Evolutionary conservation across 1,140 invertebrate species (phyloP), one percentile per base, ranked within the genome.

Genomic region (Nilaparvata lugens): DNA sequence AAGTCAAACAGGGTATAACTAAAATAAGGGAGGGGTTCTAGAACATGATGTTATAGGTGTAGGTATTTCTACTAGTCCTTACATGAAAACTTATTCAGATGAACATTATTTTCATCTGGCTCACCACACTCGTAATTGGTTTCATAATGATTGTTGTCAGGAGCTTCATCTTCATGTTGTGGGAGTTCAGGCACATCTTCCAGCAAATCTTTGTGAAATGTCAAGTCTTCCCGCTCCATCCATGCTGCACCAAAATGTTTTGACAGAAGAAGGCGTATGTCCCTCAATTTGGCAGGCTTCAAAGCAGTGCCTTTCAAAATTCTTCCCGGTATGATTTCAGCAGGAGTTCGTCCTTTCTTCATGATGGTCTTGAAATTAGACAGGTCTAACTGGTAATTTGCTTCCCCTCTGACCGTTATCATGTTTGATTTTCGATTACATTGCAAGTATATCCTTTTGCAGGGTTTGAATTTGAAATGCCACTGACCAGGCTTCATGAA

Each of bases 381-480:
- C n/a, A 13, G 13, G 23, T 56, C 54, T 16, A 13, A 35, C 38
- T 35, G 21, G 53, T 56, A 62, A 25, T 45, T 19, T 6, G 9
- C 21, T 63, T 61, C 62, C 0, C 64, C 58, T 21, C 48, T 59
- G 23, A 65, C 38, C 23, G 56, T 31, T 56, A 63, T 48, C 25
- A 45, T 45, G 28, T 40, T 56, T 54, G 55, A 52, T 45, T 25
- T 21, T 55, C 23, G 7, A 14, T 63, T 63, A 25, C 28, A 40
- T 16, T 52, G 23, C 53, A 65, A 56, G 13, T 61, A 48, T 31
- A 61, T 19, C 40, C 64, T 61, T 65, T 64, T 65, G 23, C 38
- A 48, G 28, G 64, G 18, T 19, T 51, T 52, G 45, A 65, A 60
- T 31, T 45, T 59, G 42, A 65, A 65, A 61, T 65, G 55, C 58